Evolutionary conservation across 2,797 vertebrate species (phyloP).

Genomic region (Spheniscus humboldti): DNA sequence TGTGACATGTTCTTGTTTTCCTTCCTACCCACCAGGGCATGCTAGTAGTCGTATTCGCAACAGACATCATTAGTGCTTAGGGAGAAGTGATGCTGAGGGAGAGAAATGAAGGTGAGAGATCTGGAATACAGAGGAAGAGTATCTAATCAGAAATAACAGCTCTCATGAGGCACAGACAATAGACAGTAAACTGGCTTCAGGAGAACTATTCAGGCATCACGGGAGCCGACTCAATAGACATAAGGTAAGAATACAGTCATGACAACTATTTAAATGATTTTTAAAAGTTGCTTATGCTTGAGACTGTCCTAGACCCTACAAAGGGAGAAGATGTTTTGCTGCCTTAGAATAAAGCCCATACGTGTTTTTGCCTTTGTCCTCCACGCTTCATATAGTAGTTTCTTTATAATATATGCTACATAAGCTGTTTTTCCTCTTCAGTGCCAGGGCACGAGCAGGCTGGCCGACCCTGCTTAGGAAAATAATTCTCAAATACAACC

Average conservation of each 20-base stretch:
- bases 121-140: background rate
- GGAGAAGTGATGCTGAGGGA: background rate
- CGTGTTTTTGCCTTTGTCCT: background rate
- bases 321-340: background rate
- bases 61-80: background rate
- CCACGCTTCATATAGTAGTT: background rate
- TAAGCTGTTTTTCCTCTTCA: background rate
- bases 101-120: background rate
- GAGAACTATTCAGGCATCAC: background rate
- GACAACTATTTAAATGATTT: background rate
- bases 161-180: constrained; percentile 16
- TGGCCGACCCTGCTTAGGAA: background rate
- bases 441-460: background rate
- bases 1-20: background rate
- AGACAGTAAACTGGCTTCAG: constrained; percentile 14
- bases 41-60: background rate
- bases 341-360: background rate
- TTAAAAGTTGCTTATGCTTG: background rate
- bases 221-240: constrained; percentile 1
- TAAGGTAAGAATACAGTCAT: background rate
- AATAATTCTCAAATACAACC: background rate
- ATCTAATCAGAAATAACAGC: constrained; percentile 1
- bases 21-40: background rate
- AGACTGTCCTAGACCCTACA: background rate
- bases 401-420: background rate